Base-by-base conservation (phyloP, 1,140 invertebrate genomes). In the Sycophila sp. region DNA sequence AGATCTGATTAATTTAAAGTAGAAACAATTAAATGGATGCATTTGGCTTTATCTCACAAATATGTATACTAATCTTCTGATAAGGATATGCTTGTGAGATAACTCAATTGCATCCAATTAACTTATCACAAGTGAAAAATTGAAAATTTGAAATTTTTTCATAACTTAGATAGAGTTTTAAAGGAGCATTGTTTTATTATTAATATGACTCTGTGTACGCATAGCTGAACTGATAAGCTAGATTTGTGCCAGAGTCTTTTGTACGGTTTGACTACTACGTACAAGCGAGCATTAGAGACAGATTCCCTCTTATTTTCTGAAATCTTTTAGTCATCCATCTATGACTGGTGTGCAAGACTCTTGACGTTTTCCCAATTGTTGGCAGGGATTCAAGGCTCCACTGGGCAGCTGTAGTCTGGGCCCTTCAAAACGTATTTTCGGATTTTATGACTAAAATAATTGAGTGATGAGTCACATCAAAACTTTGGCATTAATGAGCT, bases 381-480 rank as follows among this genome's bases (percentile, higher is more conserved):
- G 83, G 83, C 83, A 82, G 64, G 45, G 53, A 67, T 78, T 84
- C 81, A 82, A 85, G 82, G 82, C 76, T 80, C 66, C 69, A 66
- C 26, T 71, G 67, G 62, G 34, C 26, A 62, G 17, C 42, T 65
- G 49, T 28, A 62, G 45, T 32, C n/a, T n/a, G n/a, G 72, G 76
- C 81, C 82, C 83, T 82, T 81, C 67, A 62, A 53, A 66, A 71
- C 75, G 71, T 85, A 85, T 85, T 85, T 86, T 86, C 73, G 76
- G 82, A 84, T 76, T 79, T 85, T 80, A 81, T 79, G 80, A 83
- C 78, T 76, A 81, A 84, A 83, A 84, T 85, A 84, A 84, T 83
- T 75, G 73, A 76, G 59, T 71, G 71, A 75, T 83, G 81, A 84
- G 58, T 84, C 82, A 83, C 55, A 71, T 75, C 42, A 49, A 38